A percentile compares a stretch with the other conserved stretches of the same genome.
Evolutionary conservation across 2,888 invertebrate genomes (phyloP).

Genomic region (Heteropelma amictum): DNA sequence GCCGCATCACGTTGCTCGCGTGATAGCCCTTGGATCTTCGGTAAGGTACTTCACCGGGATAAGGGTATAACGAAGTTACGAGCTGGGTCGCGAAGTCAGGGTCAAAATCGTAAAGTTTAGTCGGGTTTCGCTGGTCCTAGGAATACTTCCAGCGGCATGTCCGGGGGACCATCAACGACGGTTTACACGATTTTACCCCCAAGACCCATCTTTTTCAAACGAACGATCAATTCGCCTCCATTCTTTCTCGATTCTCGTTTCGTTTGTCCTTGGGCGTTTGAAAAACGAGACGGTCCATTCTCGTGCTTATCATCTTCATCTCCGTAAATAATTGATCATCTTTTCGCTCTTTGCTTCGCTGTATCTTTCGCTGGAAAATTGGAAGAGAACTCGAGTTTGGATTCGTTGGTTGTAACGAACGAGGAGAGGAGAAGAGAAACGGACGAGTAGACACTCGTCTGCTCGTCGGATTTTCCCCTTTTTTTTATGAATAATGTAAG

Average conservation of each 20-base stretch:
- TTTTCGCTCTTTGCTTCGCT: not conserved
- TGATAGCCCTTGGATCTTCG: constrained; percentile 39
- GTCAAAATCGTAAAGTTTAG: constrained; percentile 46
- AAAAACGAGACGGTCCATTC: constrained; percentile 1
- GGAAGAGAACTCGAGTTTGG: constrained; percentile 27
- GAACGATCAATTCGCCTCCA: no score
- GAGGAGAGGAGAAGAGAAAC: constrained; percentile 21
- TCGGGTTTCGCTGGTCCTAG: constrained; percentile 18
- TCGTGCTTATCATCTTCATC: constrained; percentile 40
- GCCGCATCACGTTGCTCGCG: constrained; percentile 19
- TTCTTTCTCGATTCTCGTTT: no score
- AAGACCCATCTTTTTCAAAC: not conserved
- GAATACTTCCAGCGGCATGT: constrained; percentile 13
- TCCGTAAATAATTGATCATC: constrained; percentile 44
- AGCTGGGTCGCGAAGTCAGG: constrained; percentile 56
- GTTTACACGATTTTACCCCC: not conserved
- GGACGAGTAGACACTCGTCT: constrained; percentile 51
- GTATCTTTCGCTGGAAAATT: not conserved
- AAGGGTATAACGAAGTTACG: constrained; percentile 57
- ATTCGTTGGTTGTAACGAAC: constrained; percentile 26
- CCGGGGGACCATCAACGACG: not conserved
- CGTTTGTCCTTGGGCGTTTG: no score
- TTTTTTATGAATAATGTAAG: constrained; percentile 61
- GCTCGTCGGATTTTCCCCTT: constrained; percentile 52
- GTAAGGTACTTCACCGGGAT: constrained; percentile 48